phyloP scores from a whole-genome alignment of 37 sponge, comb jelly and placozoan species.

The Haliclona indistincta region DNA sequence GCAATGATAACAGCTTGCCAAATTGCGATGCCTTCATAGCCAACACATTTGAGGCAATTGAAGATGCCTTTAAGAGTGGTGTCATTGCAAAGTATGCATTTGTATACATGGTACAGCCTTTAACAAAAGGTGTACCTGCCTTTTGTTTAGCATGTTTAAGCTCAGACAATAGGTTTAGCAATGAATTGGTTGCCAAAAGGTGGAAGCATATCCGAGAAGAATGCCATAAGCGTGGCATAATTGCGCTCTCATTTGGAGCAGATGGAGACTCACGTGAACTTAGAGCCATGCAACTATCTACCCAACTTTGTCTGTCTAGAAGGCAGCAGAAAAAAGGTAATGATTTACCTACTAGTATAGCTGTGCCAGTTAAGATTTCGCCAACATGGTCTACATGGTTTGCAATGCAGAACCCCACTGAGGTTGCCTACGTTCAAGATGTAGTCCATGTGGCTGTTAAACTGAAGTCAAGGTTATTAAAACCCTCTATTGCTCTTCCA shows the following conservation, averaged over 20 bases:
- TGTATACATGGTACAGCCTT: slow-evolving; percentile 59
- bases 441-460: slow-evolving; percentile 51
- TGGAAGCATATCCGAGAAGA: slow-evolving; percentile 48
- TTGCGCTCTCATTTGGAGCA: too few relatives aligned
- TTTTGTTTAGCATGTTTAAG: slow-evolving; percentile 51
- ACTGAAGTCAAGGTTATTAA: slow-evolving; percentile 39
- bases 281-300: slow-evolving; percentile 47
- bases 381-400: slow-evolving; percentile 37
- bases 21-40: slow-evolving; percentile 27
- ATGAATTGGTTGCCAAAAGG: slow-evolving; percentile 11
- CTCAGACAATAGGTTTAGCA: slow-evolving; percentile 38
- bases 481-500: slow-evolving; percentile 43
- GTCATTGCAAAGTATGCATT: too few relatives aligned
- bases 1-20: slow-evolving; percentile 21
- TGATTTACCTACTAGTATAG: too few relatives aligned
- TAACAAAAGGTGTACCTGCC: slow-evolving; percentile 15
- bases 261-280: slow-evolving; percentile 54
- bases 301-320: background rate
- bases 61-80: slow-evolving; percentile 15
- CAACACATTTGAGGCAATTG: slow-evolving; percentile 37
- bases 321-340: background rate
- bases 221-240: slow-evolving; percentile 33
- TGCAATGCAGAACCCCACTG: slow-evolving; percentile 2
- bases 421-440: slow-evolving; percentile 59
- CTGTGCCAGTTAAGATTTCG: slow-evolving; percentile 15